These are phyloP conservation scores for Platygyra sinensis DNA, from an alignment of 64 coral and sea anemone genomes.

Conservation along the genomic window DNA sequence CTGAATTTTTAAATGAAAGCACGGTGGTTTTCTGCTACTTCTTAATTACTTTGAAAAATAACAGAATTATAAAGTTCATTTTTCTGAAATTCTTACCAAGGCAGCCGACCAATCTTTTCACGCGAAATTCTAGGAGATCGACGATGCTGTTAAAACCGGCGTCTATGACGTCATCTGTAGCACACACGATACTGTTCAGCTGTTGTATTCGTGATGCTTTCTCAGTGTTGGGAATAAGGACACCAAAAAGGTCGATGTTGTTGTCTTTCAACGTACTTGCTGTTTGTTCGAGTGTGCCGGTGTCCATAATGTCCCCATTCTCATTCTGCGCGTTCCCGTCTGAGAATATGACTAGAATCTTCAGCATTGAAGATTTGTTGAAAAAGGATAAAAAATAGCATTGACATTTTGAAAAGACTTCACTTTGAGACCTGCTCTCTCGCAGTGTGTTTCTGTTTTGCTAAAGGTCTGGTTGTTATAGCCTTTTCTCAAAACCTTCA, in stretches of 20 bases:
- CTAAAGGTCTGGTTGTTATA: too few relatives aligned
- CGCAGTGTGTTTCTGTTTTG: too few relatives aligned
- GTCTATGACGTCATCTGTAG: constrained; percentile 17
- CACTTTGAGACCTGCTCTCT: too few relatives aligned
- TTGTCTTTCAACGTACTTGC: neutral
- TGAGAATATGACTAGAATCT: constrained; percentile 38
- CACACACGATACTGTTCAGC: constrained; percentile 28
- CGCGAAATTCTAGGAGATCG: neutral
- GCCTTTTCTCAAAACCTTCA: too few relatives aligned
- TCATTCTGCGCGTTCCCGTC: neutral
- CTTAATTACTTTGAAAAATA: too few relatives aligned
- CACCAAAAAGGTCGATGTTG: constrained; percentile 47
- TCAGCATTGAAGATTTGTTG: neutral
- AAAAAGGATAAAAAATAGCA: neutral
- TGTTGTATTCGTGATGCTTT: constrained; percentile 24
- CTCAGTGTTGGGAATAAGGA: neutral
- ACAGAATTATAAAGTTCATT: too few relatives aligned
- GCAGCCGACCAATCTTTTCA: neutral
- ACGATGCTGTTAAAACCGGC: neutral
- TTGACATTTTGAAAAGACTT: neutral
- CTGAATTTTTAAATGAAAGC: too few relatives aligned
- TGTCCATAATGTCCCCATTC: neutral
- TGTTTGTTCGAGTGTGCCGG: neutral
- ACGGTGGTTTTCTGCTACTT: too few relatives aligned
- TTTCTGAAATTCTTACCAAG: neutral